These are phyloP conservation scores for Tiliqua scincoides DNA, from an alignment of 2,113 vertebrate species.

Conservation along the genomic window DNA sequence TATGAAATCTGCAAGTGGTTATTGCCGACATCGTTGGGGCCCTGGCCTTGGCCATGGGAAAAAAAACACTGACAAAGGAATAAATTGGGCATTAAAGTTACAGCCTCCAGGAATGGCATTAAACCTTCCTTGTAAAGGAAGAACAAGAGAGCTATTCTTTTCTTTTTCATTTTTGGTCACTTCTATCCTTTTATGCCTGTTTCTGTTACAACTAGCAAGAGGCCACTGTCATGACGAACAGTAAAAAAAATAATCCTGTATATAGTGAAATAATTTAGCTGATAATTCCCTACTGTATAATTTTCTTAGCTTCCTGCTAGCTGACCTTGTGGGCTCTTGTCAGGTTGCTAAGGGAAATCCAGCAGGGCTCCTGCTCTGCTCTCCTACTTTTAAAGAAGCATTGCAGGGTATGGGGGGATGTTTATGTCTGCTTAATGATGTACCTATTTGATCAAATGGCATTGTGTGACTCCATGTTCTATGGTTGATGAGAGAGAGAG, in stretches of 20 bases:
- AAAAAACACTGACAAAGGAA: conserved; percentile 48
- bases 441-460: conserved; percentile 65
- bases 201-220: conserved; percentile 79
- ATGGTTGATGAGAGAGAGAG: neutral
- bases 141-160: neutral
- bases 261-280: conserved; percentile 87
- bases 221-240: conserved; percentile 79
- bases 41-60: conserved; percentile 53
- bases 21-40: neutral
- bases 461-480: conserved; percentile 33
- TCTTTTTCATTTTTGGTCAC: conserved; percentile 65
- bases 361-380: conserved; percentile 77
- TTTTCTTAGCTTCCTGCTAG: conserved; percentile 84
- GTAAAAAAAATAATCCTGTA: conserved; percentile 79
- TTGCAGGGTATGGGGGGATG: conserved; percentile 69
- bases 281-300: conserved; percentile 85
- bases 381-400: conserved; percentile 78
- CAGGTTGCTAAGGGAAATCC: conserved; percentile 85
- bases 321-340: conserved; percentile 86
- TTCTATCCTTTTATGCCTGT: conserved; percentile 78
- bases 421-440: conserved; percentile 74
- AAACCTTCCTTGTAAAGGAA: conserved; percentile 41
- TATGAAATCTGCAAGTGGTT: neutral
- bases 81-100: conserved; percentile 56
- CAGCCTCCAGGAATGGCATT: conserved; percentile 43